Evolutionary conservation across 1,140 invertebrate species (phyloP).

Genomic region (Drosophila takahashii): DNA sequence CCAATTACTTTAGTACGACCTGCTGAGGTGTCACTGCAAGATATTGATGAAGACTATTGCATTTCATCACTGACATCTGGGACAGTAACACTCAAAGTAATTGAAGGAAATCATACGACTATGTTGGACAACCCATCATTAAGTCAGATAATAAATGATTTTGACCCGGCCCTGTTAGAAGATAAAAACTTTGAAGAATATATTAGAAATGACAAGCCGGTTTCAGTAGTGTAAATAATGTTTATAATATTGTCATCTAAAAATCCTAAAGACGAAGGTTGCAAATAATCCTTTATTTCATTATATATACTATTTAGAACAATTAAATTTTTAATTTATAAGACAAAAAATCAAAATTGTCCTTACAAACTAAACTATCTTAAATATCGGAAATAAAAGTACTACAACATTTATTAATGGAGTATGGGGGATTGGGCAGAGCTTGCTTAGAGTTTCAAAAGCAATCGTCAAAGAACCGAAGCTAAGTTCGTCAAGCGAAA

Average conservation of each 20-base stretch:
- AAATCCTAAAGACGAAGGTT: too few species aligned
- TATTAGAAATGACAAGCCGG: constrained; percentile 61
- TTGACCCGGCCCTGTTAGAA: constrained; percentile 72
- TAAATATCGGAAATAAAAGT: too few species aligned
- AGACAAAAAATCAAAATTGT: too few species aligned
- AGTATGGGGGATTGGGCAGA: too few species aligned
- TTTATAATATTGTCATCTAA: neutral
- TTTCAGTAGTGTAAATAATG: constrained; percentile 48
- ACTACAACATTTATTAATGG: too few species aligned
- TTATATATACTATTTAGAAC: too few species aligned
- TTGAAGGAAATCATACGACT: constrained; percentile 90
- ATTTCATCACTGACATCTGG: constrained; percentile 86
- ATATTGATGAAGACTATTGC: constrained; percentile 88
- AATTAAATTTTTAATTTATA: too few species aligned
- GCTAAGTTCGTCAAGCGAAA: too few species aligned
- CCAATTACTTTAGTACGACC: constrained; percentile 88
- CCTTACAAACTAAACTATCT: too few species aligned
- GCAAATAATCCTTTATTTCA: too few species aligned
- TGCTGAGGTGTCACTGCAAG: constrained; percentile 85
- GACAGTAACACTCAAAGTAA: constrained; percentile 86
- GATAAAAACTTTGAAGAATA: constrained; percentile 79
- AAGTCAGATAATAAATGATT: constrained; percentile 87
- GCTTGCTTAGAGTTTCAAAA: too few species aligned
- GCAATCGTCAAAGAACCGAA: too few species aligned
- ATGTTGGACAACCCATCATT: constrained; percentile 89